Evolutionary conservation across 2,888 invertebrate species (phyloP).

Genomic region (Cotesia congregata): DNA sequence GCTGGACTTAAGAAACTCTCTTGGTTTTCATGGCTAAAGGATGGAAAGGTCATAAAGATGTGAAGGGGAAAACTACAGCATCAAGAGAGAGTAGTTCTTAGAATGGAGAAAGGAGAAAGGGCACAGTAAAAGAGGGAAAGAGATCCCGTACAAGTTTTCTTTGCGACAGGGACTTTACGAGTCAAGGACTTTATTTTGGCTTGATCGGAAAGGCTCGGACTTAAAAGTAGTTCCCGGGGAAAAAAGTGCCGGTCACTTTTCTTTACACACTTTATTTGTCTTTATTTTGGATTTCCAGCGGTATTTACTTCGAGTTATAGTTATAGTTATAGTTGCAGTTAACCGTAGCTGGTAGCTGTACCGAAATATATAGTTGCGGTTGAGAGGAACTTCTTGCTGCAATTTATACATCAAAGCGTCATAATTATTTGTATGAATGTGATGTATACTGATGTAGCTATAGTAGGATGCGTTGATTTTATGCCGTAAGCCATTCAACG

Average conservation of each 20-base stretch:
- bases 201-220: constrained; percentile 6
- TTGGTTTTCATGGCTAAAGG: constrained; percentile 19
- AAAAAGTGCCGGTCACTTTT: constrained; percentile 16
- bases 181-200: constrained; percentile 18
- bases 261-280: background rate
- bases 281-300: background rate
- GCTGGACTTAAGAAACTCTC: constrained; percentile 35
- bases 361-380: background rate
- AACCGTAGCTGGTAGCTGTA: too few relatives aligned
- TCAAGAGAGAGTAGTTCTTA: background rate
- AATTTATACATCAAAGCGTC: constrained; percentile 13
- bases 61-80: constrained; percentile 2
- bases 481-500: background rate
- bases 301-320: background rate
- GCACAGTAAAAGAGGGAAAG: background rate
- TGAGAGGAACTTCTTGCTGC: constrained; percentile 8
- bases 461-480: background rate
- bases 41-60: constrained; percentile 1
- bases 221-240: background rate
- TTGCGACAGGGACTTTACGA: constrained; percentile 20
- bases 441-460: background rate
- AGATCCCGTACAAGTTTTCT: constrained; percentile 16
- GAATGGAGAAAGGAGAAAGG: background rate
- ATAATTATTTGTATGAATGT: background rate
- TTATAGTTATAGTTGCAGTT: background rate